Conservation (phyloP, 2,888 invertebrate genomes). For the Apodemia zela region DNA sequence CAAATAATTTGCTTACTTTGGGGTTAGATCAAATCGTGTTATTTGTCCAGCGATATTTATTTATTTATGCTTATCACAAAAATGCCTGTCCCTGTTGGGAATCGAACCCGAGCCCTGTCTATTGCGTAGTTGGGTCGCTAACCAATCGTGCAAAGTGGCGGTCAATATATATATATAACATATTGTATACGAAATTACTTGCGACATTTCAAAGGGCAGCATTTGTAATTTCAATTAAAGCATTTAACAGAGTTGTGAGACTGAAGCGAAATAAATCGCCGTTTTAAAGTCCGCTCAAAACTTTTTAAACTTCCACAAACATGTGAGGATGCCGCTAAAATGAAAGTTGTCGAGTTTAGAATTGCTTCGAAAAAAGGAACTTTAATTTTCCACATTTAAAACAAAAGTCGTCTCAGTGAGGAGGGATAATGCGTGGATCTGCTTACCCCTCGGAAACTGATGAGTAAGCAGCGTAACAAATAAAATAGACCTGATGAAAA, state of each 20-base stretch:
- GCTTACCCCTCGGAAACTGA: slow-evolving; percentile 44
- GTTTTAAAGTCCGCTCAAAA: slow-evolving; percentile 58
- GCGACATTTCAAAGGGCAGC: not conserved
- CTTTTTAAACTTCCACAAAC: slow-evolving; percentile 75
- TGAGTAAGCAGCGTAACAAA: slow-evolving; percentile 4
- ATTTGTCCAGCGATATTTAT: too few relatives aligned
- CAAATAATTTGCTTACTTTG: too few relatives aligned
- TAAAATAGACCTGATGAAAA: too few relatives aligned
- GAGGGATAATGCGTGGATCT: slow-evolving; percentile 66
- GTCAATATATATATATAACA: too few relatives aligned
- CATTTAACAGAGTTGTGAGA: slow-evolving; percentile 3
- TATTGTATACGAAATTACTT: too few relatives aligned
- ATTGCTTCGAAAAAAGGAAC: slow-evolving; percentile 75
- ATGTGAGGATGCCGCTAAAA: slow-evolving; percentile 74
- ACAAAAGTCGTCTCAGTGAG: slow-evolving; percentile 52
- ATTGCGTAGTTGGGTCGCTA: too few relatives aligned
- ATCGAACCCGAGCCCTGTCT: too few relatives aligned
- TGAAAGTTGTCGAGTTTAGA: slow-evolving; percentile 75
- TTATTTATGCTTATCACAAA: too few relatives aligned
- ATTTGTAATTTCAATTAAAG: slow-evolving; percentile 11
- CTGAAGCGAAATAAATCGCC: slow-evolving; percentile 49
- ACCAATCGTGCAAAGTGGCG: too few relatives aligned
- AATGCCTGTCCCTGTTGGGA: too few relatives aligned
- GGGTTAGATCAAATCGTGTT: too few relatives aligned
- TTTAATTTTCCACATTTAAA: slow-evolving; percentile 76